phyloP scores from a whole-genome alignment of 2,888 invertebrate species.

The Thelaira solivaga region DNA sequence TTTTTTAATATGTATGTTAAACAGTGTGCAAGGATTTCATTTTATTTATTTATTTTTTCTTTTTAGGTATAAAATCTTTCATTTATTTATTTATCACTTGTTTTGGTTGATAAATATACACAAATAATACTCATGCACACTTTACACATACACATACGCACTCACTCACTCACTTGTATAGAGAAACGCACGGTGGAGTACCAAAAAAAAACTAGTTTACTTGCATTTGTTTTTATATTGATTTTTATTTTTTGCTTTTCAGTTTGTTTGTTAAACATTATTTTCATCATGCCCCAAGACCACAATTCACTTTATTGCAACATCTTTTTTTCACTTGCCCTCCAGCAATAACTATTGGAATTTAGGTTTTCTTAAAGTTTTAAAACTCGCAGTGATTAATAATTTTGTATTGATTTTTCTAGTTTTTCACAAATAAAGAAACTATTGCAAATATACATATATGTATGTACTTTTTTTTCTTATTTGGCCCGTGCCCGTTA shows the following conservation, averaged over 20 bases:
- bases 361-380: not conserved
- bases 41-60: conserved; percentile 18
- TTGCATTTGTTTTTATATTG: conserved; percentile 59
- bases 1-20: conserved; percentile 8
- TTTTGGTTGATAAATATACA: conserved; percentile 49
- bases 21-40: conserved; percentile 44
- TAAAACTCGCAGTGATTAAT: conserved; percentile 7
- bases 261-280: conserved; percentile 35
- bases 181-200: conserved; percentile 42
- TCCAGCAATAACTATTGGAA: not conserved
- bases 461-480: no score
- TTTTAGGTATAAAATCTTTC: not conserved
- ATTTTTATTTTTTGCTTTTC: conserved; percentile 39
- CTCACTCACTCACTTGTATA: not conserved
- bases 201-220: conserved; percentile 49
- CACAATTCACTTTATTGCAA: conserved; percentile 1
- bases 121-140: no score
- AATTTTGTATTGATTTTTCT: conserved; percentile 44
- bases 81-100: conserved; percentile 51
- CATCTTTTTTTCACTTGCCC: conserved; percentile 18
- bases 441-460: conserved; percentile 28
- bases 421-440: conserved; percentile 7
- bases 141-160: not conserved
- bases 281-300: conserved; percentile 1
- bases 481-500: conserved; percentile 44